Evolutionary conservation across 2,113 vertebrate genomes (phyloP).

Genomic region (Piaya cayana): DNA sequence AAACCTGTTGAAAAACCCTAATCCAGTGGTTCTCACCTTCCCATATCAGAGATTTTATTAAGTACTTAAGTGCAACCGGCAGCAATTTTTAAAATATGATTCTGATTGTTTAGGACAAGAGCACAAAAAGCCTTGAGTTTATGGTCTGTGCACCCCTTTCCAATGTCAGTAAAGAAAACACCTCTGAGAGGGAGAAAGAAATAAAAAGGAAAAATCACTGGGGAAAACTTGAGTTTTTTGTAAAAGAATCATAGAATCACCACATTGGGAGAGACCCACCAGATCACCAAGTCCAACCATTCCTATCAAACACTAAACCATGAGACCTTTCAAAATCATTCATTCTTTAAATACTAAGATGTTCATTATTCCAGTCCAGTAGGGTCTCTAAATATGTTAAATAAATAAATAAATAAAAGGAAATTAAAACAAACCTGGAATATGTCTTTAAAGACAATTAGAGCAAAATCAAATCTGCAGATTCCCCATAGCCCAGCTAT

Average conservation of each 20-base stretch:
- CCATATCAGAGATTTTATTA: not conserved
- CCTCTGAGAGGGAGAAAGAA: not conserved
- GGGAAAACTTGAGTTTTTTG: not conserved
- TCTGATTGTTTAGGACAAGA: not conserved
- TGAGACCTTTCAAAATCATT: not conserved
- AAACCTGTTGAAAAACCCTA: not conserved
- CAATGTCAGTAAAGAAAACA: not conserved
- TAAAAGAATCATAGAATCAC: no score
- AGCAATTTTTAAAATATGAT: not conserved
- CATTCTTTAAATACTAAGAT: not conserved
- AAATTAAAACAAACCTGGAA: not conserved
- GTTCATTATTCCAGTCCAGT: not conserved
- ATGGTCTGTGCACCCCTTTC: not conserved
- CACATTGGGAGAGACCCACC: no score
- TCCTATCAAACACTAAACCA: no score
- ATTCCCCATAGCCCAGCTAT: not conserved
- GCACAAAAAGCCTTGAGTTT: rapidly evolving
- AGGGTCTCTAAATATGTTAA: not conserved
- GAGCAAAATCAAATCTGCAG: not conserved
- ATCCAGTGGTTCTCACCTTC: not conserved
- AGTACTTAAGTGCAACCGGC: not conserved
- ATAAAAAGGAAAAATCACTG: not conserved
- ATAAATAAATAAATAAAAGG: not conserved
- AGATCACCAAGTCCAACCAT: no score
- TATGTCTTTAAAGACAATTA: not conserved